These are phyloP conservation scores for Bimastos eiseni DNA, from an alignment of 2,888 invertebrate genomes.

Conservation along the genomic window DNA sequence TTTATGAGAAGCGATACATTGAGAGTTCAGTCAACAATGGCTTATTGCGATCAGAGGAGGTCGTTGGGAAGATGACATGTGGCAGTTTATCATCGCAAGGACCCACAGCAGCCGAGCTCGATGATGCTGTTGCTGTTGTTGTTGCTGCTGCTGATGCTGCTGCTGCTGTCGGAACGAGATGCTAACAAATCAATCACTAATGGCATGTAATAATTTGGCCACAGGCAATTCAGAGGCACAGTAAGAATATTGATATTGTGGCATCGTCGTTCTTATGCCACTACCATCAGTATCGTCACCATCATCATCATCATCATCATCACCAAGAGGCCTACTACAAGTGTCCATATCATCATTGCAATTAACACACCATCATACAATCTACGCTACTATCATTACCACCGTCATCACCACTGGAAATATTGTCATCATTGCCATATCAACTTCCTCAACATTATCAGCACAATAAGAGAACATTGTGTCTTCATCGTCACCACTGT, in stretches of 20 bases:
- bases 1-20: not conserved
- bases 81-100: not conserved
- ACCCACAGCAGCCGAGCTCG: not conserved
- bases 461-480: constrained; percentile 35
- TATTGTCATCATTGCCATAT: constrained; percentile 19
- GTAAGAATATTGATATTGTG: not conserved
- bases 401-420: not conserved
- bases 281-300: too few relatives aligned
- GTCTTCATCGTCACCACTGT: not conserved
- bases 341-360: not conserved
- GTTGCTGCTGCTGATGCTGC: not conserved
- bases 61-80: not conserved
- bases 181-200: not conserved
- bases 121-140: not conserved
- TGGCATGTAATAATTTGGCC: not conserved
- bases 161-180: not conserved
- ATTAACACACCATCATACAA: not conserved
- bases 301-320: not conserved
- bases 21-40: not conserved
- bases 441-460: constrained; percentile 38
- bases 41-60: not conserved
- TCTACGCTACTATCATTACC: not conserved
- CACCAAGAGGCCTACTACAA: not conserved
- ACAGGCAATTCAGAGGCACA: not conserved
- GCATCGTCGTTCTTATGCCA: constrained; percentile 30